Percentiles rank a stretch among this genome's conserved stretches.
Conservation (phyloP, 2,113 vertebrate species). For the Saguinus imperator region DNA sequence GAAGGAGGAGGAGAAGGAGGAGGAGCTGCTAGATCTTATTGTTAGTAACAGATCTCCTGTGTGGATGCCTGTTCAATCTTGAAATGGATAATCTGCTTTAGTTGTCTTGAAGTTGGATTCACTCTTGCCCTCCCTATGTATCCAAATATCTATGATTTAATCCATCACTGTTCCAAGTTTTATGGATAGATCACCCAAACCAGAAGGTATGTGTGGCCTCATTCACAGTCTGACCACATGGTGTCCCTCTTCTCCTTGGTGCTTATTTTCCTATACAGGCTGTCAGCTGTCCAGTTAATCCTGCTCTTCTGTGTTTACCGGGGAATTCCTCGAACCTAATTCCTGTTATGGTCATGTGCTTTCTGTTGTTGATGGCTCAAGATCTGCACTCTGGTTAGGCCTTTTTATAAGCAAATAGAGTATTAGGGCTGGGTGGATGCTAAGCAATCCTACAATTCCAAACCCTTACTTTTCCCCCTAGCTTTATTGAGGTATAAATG, state of each 20-base stretch:
- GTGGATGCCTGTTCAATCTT: neutral
- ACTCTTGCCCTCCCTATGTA: neutral
- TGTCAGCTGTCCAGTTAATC: neutral
- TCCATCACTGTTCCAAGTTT: neutral
- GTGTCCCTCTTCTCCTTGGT: neutral
- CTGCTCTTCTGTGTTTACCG: neutral
- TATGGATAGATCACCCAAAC: neutral
- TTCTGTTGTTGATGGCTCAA: neutral
- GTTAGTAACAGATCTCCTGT: neutral
- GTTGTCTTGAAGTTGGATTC: neutral
- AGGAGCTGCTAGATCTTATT: neutral
- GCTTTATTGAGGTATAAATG: neutral
- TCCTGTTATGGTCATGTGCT: neutral
- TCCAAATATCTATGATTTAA: neutral
- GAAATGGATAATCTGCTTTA: neutral
- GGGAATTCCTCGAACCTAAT: neutral
- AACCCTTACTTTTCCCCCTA: neutral
- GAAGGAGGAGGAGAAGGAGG: rapidly evolving
- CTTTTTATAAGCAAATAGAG: neutral
- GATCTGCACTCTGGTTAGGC: neutral
- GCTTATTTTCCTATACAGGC: neutral
- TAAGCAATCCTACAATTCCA: neutral
- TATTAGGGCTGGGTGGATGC: neutral
- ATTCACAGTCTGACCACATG: neutral
- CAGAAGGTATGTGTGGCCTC: neutral